Base-by-base conservation (phyloP, 2,797 vertebrate genomes). In the Typhlichthys eigenmanni region DNA sequence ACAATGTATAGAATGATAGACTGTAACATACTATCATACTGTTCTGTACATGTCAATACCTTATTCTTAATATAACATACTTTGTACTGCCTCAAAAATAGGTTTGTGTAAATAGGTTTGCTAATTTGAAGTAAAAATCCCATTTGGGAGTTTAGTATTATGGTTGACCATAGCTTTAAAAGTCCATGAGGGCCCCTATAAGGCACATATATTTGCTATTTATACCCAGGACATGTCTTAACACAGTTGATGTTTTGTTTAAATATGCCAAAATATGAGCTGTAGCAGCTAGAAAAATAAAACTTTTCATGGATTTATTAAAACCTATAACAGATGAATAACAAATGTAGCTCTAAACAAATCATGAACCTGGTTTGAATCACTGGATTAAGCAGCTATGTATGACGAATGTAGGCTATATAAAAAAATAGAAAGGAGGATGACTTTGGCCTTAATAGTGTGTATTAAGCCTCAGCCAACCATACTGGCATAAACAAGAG, bases 361-460 rank as follows among this genome's bases (percentile, higher is more conserved):
- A 2, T 0, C n/a, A 62, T 55, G 50, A 56, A 65, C 69, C 71
- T 49, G 45, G 34, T 47, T 64, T 60, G 52, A 71, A 69, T 71
- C 6, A 45, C 61, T 0, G 43, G n/a, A 47, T 34, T 69, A 32
- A 34, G 69, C 34, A 29, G 24, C 24, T 29, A 29, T 29, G 24
- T 53, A 57, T 55, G 38, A 47, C 47, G 55, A 45, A 62, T 69
- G 66, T 19, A 10, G 29, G 9, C 6, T 8, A 58, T 68, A 29
- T 24, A 66, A 56, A 13, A 64, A 53, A 13, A n/a, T 52, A 47
- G 47, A 50, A 34, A 12, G 60, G 62, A 16, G 54, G 67, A 74
- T 64, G 67, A 60, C 68, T 71, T 84, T 54, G 72, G 73, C 61
- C 14, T 48, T 38, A 63, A 47, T 16, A 1, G 48, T 8, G 6